Conservation (phyloP, 2,888 invertebrate species). For the Eudasyphora cyanicolor region DNA sequence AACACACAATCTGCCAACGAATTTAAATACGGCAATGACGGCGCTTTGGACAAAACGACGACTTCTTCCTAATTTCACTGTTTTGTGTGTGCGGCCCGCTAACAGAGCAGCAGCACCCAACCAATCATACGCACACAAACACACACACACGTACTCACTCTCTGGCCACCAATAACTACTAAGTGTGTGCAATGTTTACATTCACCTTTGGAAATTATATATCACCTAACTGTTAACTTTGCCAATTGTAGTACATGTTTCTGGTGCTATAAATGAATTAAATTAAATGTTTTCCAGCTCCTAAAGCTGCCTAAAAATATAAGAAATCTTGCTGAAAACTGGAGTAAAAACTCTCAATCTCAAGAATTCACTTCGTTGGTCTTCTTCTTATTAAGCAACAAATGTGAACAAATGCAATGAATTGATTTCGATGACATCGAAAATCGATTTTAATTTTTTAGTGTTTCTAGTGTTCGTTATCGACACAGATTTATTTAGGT, state of each 20-base stretch:
- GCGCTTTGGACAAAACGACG: slow-evolving; percentile 25
- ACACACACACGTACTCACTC: slow-evolving; percentile 33
- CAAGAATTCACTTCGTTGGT: slow-evolving; percentile 57
- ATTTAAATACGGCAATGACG: neutral
- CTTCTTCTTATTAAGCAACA: slow-evolving; percentile 64
- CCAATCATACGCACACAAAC: slow-evolving; percentile 47
- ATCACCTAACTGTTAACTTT: slow-evolving; percentile 43
- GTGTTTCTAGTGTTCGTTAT: no score
- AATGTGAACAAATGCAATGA: slow-evolving; percentile 12
- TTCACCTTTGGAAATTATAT: slow-evolving; percentile 52
- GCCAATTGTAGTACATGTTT: slow-evolving; percentile 47
- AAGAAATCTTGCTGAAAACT: slow-evolving; percentile 55
- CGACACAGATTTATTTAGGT: no score
- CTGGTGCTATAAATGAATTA: slow-evolving; percentile 46
- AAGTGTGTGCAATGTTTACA: slow-evolving; percentile 64
- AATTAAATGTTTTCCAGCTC: slow-evolving; percentile 48
- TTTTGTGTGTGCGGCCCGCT: slow-evolving; percentile 3
- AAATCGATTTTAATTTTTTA: no score
- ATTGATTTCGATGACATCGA: neutral
- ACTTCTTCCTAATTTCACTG: slow-evolving; percentile 43
- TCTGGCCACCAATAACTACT: neutral
- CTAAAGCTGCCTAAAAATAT: slow-evolving; percentile 45
- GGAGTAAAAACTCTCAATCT: slow-evolving; percentile 61
- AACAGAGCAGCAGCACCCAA: slow-evolving; percentile 43
- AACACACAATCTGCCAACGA: neutral